Percentiles rank a stretch among this genome's conserved stretches.
phyloP scores from a whole-genome alignment of 2,113 vertebrate genomes.

The Pelmatolapia mariae region DNA sequence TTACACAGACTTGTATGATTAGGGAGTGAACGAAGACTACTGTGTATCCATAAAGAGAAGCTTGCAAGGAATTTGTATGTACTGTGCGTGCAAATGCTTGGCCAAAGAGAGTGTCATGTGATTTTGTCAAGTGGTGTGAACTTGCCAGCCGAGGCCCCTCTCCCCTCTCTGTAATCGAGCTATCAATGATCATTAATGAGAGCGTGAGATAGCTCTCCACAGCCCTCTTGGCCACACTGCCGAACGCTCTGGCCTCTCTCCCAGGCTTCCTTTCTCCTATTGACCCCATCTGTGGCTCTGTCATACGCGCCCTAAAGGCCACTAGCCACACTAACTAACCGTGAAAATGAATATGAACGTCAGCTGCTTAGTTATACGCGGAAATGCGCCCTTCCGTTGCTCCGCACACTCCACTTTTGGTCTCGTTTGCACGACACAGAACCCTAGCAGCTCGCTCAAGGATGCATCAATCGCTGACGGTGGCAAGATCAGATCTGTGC shows the following conservation, averaged over 20 bases:
- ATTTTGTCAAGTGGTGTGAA: conserved; percentile 14
- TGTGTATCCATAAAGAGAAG: not conserved
- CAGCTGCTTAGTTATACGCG: not conserved
- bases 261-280: not conserved
- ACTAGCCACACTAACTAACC: conserved; percentile 3
- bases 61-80: not conserved
- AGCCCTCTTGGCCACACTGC: conserved; percentile 6
- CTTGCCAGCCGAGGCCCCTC: conserved; percentile 11
- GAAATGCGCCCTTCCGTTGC: not conserved
- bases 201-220: conserved; percentile 23
- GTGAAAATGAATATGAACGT: conserved; percentile 23
- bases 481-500: conserved; percentile 77
- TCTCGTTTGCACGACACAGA: conserved; percentile 42
- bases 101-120: not conserved
- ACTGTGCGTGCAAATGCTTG: not conserved
- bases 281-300: not conserved
- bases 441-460: conserved; percentile 39
- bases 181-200: conserved; percentile 62
- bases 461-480: conserved; percentile 76
- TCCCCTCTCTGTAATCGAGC: conserved; percentile 26
- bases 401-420: not conserved
- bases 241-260: not conserved
- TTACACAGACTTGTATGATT: conserved; percentile 23
- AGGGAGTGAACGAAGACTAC: not conserved
- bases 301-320: not conserved